Evolutionary conservation across 2,113 vertebrate genomes (phyloP), one percentile per base, ranked within the genome.

Genomic region (Corapipo altera): DNA sequence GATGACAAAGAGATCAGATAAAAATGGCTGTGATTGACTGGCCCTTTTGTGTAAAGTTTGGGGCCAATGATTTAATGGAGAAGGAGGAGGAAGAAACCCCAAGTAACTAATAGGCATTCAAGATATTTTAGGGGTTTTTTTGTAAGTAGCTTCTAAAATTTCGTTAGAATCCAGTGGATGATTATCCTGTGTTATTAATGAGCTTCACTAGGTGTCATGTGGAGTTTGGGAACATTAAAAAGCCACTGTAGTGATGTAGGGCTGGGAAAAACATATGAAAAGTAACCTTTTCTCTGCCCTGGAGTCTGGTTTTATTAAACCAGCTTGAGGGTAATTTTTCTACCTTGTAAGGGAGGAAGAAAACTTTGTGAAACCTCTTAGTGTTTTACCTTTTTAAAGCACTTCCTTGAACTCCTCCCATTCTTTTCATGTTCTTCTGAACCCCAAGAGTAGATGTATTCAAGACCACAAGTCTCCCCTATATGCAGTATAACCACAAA

Each of bases 21-120:
- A 79, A 96, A 96, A 66, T 87, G 70, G 51, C 58, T 92, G 84
- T 96, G 94, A 96, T 96, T 96, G 95, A 97, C 87, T 96, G 52
- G 52, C 41, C 77, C 51, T n/a, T 96, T 97, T 95, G 80, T 96
- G 49, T 93, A 78, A 69, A 73, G 39, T 64, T 87, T 91, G 62
- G 37, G 80, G 46, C 89, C 66, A 82, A 54, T 76, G 87, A 94
- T 89, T 87, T 96, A 66, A 58, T 78, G 81, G 77, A 87, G 58
- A 84, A 89, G 24, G 41, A 94, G 89, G 54, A 91, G 77, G 57
- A 43, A 92, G 85, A 87, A 91, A 13, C 18, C 57, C 77, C 49
- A 87, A 82, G 73, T 61, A 95, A n/a, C 76, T 89, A 81, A 75
- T 14, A 91, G 37, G n/a, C 39, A 81, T 92, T 7, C 15, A 72